phyloP scores from a whole-genome alignment of 2,113 vertebrate genomes.

The Pollimyrus isidori region DNA sequence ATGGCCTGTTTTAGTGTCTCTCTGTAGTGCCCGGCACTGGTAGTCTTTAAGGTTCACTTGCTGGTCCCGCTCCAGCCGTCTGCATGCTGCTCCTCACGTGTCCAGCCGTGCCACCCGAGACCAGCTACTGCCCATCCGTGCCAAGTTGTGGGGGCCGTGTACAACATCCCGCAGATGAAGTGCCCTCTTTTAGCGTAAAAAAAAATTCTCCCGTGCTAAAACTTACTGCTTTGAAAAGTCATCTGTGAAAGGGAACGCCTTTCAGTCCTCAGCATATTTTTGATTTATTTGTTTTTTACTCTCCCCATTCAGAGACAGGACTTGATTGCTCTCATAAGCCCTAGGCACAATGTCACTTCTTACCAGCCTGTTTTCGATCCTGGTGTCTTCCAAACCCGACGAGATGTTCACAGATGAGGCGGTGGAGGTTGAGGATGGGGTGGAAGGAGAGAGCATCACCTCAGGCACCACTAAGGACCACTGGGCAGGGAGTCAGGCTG shows the following conservation, averaged over 20 bases:
- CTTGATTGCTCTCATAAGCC: not conserved
- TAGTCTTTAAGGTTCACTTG: not conserved
- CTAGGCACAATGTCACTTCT: not conserved
- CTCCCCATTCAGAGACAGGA: not conserved
- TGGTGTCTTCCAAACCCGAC: constrained; percentile 5
- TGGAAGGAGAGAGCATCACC: not conserved
- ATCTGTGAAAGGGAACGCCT: not conserved
- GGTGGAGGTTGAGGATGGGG: not conserved
- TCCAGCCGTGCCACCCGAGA: not conserved
- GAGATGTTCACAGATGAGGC: not conserved
- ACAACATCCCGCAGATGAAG: not conserved
- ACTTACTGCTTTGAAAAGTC: not conserved
- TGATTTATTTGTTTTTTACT: not conserved
- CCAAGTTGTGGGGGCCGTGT: not conserved
- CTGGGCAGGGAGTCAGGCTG: not conserved
- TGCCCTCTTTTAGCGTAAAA: not conserved
- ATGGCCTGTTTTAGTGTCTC: not conserved
- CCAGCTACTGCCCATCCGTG: not conserved
- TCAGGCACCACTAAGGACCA: not conserved
- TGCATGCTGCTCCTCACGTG: not conserved
- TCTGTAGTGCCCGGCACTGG: not conserved
- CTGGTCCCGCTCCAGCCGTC: not conserved
- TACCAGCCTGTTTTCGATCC: not conserved
- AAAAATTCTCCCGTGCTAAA: not conserved
- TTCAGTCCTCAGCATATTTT: not conserved